Base-by-base conservation (phyloP, 2,888 invertebrate species). In the Hecatera dysodea region DNA sequence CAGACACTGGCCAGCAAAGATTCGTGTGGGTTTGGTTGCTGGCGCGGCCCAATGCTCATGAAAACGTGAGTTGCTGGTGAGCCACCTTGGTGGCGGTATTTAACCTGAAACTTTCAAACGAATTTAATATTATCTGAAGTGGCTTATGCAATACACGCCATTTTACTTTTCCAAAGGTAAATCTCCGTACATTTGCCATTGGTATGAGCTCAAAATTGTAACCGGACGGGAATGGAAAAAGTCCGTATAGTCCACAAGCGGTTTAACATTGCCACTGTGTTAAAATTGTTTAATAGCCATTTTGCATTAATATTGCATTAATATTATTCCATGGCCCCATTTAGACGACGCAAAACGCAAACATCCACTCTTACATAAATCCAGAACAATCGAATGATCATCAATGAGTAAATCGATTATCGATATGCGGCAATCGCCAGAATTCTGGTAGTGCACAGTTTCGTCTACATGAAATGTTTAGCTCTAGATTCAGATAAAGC, bases 41-140 rank as follows among this genome's bases (percentile, higher is more conserved):
- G 11, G 12, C n/a, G 22, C 12, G n/a, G 11, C 6, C 12, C 53
- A 29, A 53, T 29, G 29, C n/a, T 11, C 3, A 7, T 33, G 5
- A 33, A n/a, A 12, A 6, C 12, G 27, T 27, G 8, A 3, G 27
- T 1, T 33, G 29, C n/a, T 12, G 9, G 1, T n/a, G 33, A 27
- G 4, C 12, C 12, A n/a, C 2, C 2, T 55, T 33, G 55, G n/a
- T 52, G 3, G 8, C 33, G n/a, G 5, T n/a, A 11, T 7, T 55
- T 12, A 7, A 12, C n/a, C 55, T 55, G 55, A 33, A 55, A 55
- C 55, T 55, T 55, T 55, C n/a, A 11, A 53, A 53, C 33, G 19
- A 11, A 19, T 12, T 53, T 29, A 15, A 55, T 33, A 39, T 17
- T 33, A 12, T 33, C 33, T 33, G 12, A 55, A 12, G 9, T n/a